Evolutionary conservation across 2,888 invertebrate genomes (phyloP).

Genomic region (Anagyrus pseudococci): DNA sequence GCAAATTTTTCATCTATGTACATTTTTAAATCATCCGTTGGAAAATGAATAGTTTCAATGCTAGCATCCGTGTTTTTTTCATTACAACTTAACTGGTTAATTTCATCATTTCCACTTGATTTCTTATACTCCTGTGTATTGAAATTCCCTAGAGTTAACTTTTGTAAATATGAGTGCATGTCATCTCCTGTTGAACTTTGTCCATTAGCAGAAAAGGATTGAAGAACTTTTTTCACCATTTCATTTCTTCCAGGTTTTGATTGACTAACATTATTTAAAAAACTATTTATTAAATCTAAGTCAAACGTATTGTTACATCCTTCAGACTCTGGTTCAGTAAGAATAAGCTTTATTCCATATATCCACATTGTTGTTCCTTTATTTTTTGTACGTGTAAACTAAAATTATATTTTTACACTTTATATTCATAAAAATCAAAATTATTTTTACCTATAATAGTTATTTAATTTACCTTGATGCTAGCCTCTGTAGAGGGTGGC

Average conservation of each 20-base stretch:
- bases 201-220: slow-evolving; percentile 32
- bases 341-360: slow-evolving; percentile 58
- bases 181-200: slow-evolving; percentile 23
- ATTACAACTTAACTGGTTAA: slow-evolving; percentile 5
- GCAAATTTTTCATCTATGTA: slow-evolving; percentile 55
- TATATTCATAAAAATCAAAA: neutral
- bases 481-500: slow-evolving; percentile 52
- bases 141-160: slow-evolving; percentile 30
- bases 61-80: slow-evolving; percentile 16
- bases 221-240: slow-evolving; percentile 40
- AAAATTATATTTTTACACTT: slow-evolving; percentile 35
- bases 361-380: slow-evolving; percentile 56
- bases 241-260: slow-evolving; percentile 35
- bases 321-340: slow-evolving; percentile 45
- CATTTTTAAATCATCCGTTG: slow-evolving; percentile 41
- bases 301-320: slow-evolving; percentile 41
- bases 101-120: slow-evolving; percentile 8
- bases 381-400: slow-evolving; percentile 58
- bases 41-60: neutral
- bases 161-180: slow-evolving; percentile 35
- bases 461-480: slow-evolving; percentile 51
- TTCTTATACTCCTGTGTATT: slow-evolving; percentile 20
- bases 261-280: slow-evolving; percentile 41
- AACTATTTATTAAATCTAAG: slow-evolving; percentile 48
- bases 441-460: neutral